Conservation (phyloP, 2,888 invertebrate genomes). For the Dromius quadrimaculatus region DNA sequence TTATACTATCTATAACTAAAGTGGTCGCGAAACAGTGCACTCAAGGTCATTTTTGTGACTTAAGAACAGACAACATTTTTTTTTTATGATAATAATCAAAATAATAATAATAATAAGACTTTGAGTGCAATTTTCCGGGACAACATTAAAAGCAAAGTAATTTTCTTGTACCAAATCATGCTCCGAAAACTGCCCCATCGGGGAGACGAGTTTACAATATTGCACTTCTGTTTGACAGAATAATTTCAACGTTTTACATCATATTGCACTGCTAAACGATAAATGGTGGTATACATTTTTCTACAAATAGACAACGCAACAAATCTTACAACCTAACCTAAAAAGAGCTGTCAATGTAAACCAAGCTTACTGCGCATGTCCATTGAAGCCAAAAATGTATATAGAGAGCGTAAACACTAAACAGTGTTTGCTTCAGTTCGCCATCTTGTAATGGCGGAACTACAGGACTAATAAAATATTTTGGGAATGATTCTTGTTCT, state of each 20-base stretch:
- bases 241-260: slow-evolving; percentile 17
- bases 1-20: neutral
- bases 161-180: slow-evolving; percentile 62
- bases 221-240: slow-evolving; percentile 55
- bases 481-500: too few species aligned
- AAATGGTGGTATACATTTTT: slow-evolving; percentile 52
- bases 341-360: slow-evolving; percentile 56
- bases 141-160: slow-evolving; percentile 60
- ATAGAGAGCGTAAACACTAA: too few species aligned
- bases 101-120: neutral
- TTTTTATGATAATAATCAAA: neutral
- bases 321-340: slow-evolving; percentile 34
- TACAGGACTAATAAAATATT: too few species aligned
- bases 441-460: too few species aligned
- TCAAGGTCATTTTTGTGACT: too few species aligned
- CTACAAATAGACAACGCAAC: slow-evolving; percentile 49
- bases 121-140: slow-evolving; percentile 35
- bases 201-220: slow-evolving; percentile 53
- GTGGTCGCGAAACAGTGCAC: too few species aligned
- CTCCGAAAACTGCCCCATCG: slow-evolving; percentile 57
- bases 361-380: slow-evolving; percentile 48
- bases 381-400: too few species aligned
- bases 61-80: too few species aligned
- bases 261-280: slow-evolving; percentile 21
- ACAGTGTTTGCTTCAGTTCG: neutral